Conservation (phyloP, 2,888 invertebrate genomes). For the Alsophila aescularia region DNA sequence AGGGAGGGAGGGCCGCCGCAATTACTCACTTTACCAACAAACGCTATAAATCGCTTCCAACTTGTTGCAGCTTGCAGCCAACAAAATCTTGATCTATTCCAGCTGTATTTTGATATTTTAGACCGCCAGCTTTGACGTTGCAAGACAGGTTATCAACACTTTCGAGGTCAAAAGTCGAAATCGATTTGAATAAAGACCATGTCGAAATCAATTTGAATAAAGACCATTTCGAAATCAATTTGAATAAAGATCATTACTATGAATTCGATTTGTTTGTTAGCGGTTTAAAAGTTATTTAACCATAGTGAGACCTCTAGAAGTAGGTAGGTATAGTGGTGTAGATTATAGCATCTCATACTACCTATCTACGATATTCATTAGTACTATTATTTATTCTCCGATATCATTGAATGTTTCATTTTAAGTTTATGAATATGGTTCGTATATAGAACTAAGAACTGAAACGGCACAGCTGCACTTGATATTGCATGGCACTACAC, state of each 20-base stretch:
- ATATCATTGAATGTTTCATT: too few species aligned
- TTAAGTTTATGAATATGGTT: too few species aligned
- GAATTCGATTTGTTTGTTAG: not conserved
- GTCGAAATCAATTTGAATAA: slow-evolving; percentile 16
- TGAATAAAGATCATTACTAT: too few species aligned
- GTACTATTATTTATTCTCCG: too few species aligned
- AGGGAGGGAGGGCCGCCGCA: not conserved
- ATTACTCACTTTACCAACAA: slow-evolving; percentile 4
- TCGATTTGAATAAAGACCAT: slow-evolving; percentile 9
- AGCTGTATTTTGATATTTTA: not conserved
- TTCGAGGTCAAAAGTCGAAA: slow-evolving; percentile 27
- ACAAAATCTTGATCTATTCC: not conserved
- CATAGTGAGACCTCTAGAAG: not conserved
- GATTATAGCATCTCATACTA: too few species aligned
- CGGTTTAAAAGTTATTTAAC: not conserved
- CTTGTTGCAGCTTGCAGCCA: slow-evolving; percentile 17
- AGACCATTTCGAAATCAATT: not conserved
- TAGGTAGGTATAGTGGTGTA: too few species aligned
- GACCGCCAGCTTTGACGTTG: not conserved
- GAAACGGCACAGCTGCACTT: not conserved
- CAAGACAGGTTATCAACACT: slow-evolving; percentile 6
- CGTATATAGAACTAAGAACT: not conserved
- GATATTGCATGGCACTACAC: slow-evolving; percentile 14
- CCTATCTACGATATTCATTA: too few species aligned
- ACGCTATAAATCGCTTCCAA: slow-evolving; percentile 1